These are phyloP conservation scores for Callospermophilus lateralis DNA, from an alignment of 2,113 vertebrate genomes.

Conservation along the genomic window DNA sequence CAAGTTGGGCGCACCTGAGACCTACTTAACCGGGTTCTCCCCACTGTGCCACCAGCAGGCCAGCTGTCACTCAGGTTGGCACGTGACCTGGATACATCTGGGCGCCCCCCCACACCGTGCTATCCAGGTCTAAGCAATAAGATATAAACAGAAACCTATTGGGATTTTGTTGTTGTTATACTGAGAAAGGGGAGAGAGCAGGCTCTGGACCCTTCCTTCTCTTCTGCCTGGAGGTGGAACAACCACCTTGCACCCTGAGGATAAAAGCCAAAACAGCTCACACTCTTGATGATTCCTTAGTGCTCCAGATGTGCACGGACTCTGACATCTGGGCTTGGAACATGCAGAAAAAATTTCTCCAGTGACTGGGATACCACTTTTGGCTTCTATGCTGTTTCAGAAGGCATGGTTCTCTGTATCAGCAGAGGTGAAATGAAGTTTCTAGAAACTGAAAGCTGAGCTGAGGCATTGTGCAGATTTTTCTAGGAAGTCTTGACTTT, in stretches of 20 bases:
- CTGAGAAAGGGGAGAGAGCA: neutral
- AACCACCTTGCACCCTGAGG: neutral
- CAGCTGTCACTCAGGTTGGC: neutral
- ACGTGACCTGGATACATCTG: neutral
- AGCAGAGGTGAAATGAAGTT: neutral
- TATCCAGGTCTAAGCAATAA: neutral
- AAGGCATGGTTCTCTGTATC: neutral
- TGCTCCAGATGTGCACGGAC: neutral
- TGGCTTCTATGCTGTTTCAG: neutral
- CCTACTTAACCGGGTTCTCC: neutral
- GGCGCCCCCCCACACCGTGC: accelerated
- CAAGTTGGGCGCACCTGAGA: neutral
- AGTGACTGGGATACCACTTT: neutral
- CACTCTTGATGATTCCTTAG: neutral
- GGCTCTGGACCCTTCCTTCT: neutral
- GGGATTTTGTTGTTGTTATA: neutral
- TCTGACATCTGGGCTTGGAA: neutral
- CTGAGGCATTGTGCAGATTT: neutral
- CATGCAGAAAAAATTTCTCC: neutral
- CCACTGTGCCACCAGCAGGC: neutral
- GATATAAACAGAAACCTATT: neutral
- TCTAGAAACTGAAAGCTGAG: neutral
- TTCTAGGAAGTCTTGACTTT: neutral
- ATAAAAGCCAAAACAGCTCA: neutral
- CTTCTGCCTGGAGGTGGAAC: neutral